Base-by-base conservation (phyloP, 2,797 vertebrate species). In the Neosalanx taihuensis region DNA sequence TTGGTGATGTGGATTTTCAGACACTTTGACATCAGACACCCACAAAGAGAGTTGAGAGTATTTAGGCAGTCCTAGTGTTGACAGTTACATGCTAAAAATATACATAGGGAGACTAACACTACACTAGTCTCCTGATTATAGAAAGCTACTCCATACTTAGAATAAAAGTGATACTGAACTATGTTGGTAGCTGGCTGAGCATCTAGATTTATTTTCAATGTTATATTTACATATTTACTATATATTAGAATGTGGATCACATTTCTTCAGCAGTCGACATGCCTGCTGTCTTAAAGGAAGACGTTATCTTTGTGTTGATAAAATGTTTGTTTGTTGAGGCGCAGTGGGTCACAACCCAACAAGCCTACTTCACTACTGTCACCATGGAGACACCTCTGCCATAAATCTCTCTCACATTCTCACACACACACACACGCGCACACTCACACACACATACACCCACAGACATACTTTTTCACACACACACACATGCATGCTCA, bases 1-100 rank as follows among this genome's bases (percentile, higher is more conserved):
- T 71, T 83, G 82, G 81, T 79, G 67, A 82, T 69, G 59, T 26
- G n/a, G 20, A 58, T 49, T 68, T 20, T 65, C 5, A 65, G 46
- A 61, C 35, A 49, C 61, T 72, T 60, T 71, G 60, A 73, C 23
- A 64, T 59, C 73, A 75, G 67, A 53, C 57, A 30, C 26, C 23
- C 63, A 66, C 64, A 61, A 71, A 51, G 71, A 67, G 69, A 46
- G 72, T 18, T 69, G 74, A 71, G 73, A 65, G 35, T 64, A 64
- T 73, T 79, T 84, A 82, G 75, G 79, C 83, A 79, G 77, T 71
- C 59, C 72, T 61, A 53, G 58, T 69, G 76, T 69, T 78, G 82
- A 30, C 6, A n/a, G 62, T 23, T 74, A 75, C 78, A 6, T 33
- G 30, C 33, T 35, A 7, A 18, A 12, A 15, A n/a, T 56, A 12